Conservation (phyloP, 2,888 invertebrate genomes). For the Drosophila atripex region DNA sequence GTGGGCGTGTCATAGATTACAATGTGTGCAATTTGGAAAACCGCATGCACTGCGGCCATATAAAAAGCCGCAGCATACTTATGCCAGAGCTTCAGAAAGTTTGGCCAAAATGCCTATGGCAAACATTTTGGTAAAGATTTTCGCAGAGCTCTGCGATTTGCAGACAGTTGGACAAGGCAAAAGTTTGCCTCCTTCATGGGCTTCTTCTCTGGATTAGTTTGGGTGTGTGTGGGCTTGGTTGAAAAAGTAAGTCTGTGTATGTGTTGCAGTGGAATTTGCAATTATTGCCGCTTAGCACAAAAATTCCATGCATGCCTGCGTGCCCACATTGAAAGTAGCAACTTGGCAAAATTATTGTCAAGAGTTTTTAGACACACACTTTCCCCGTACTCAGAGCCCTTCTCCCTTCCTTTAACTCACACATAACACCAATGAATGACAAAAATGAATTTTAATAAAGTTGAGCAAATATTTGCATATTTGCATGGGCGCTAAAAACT, state of each 20-base stretch:
- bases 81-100: conserved; percentile 53
- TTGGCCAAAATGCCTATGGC: conserved; percentile 70
- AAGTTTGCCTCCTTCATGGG: conserved; percentile 53
- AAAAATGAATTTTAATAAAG: conserved; percentile 79
- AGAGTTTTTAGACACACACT: conserved; percentile 61
- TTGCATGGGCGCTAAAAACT: conserved; percentile 69
- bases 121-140: conserved; percentile 79
- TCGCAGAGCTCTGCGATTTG: conserved; percentile 76
- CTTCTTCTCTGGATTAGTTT: conserved; percentile 6
- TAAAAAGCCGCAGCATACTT: conserved; percentile 70
- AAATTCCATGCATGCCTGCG: conserved; percentile 68
- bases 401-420: conserved; percentile 16
- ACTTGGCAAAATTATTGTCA: conserved; percentile 74
- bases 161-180: conserved; percentile 75
- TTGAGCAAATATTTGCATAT: conserved; percentile 78
- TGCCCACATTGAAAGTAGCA: conserved; percentile 68
- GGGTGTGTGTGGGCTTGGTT: conserved; percentile 10
- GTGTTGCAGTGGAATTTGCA: conserved; percentile 75
- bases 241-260: conserved; percentile 37
- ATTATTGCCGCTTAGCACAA: conserved; percentile 77
- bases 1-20: conserved; percentile 38
- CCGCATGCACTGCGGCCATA: conserved; percentile 61
- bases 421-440: conserved; percentile 64
- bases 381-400: too few relatives aligned
- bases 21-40: conserved; percentile 51